A percentile compares a stretch with the other conserved stretches of the same genome.
Conservation (phyloP, 2,113 vertebrate species). For the Oreochromis spilurus region DNA sequence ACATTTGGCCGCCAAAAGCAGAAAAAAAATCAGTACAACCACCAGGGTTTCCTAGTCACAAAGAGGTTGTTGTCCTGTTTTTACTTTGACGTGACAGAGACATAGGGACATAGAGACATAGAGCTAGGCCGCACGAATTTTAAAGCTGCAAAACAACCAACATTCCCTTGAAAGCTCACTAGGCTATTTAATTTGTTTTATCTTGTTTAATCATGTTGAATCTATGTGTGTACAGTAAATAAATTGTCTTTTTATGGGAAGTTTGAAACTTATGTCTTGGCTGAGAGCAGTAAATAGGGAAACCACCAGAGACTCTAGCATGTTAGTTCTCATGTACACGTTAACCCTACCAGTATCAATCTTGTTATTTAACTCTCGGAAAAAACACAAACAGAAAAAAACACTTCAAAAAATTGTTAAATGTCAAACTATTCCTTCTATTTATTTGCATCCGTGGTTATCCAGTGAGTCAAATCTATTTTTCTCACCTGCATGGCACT, state of each 20-base stretch:
- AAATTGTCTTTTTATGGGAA: neutral
- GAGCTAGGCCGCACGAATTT: neutral
- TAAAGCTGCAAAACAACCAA: neutral
- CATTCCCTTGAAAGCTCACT: neutral
- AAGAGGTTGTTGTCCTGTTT: neutral
- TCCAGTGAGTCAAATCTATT: neutral
- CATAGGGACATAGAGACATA: neutral
- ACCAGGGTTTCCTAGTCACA: neutral
- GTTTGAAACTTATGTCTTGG: neutral
- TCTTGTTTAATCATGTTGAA: neutral
- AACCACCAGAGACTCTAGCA: neutral
- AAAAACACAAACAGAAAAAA: neutral
- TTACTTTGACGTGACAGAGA: neutral
- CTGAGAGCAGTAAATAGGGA: neutral
- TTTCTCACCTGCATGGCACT: slow-evolving; percentile 27
- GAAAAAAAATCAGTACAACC: neutral
- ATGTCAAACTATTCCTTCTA: neutral
- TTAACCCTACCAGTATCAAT: neutral
- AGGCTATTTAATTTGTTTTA: neutral
- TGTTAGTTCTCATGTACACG: neutral
- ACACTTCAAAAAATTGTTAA: neutral
- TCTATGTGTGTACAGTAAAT: neutral
- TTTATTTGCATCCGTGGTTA: neutral
- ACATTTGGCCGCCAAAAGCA: accelerated
- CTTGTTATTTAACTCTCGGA: neutral